These are phyloP conservation scores for Belgica antarctica DNA, from an alignment of 2,888 invertebrate genomes.

Conservation along the genomic window DNA sequence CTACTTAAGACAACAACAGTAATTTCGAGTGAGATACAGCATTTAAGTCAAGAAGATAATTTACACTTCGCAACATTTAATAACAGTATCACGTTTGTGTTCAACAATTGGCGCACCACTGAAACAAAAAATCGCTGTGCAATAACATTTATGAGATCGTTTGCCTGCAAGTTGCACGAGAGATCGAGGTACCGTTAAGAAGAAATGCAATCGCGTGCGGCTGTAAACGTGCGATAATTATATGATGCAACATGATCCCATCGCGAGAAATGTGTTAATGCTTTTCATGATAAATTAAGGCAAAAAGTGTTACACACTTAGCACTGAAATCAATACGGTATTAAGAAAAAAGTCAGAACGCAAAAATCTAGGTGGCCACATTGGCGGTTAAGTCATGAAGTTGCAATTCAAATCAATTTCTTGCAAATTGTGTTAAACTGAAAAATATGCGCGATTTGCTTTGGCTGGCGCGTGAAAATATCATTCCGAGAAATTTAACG, in stretches of 20 bases:
- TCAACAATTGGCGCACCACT: neutral
- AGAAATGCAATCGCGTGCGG: neutral
- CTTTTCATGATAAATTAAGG: neutral
- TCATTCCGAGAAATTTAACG: constrained; percentile 22
- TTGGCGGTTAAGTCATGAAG: neutral
- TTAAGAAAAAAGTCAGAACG: neutral
- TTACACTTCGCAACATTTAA: constrained; percentile 27
- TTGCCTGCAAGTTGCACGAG: neutral
- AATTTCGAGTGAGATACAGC: neutral
- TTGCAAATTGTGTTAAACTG: neutral
- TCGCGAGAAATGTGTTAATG: neutral
- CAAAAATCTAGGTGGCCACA: neutral
- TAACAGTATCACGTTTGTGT: constrained; percentile 36
- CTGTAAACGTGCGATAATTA: neutral
- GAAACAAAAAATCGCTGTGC: neutral
- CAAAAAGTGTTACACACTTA: neutral
- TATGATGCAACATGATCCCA: constrained; percentile 9
- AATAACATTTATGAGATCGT: neutral
- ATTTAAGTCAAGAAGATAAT: constrained; percentile 22
- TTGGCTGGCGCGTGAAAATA: neutral
- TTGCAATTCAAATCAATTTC: constrained; percentile 14
- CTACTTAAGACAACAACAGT: constrained; percentile 21
- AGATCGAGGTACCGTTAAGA: constrained; percentile 1
- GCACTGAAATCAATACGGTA: constrained; percentile 2
- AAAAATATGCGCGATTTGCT: constrained; percentile 7